Conservation (phyloP, 2,888 invertebrate genomes). For the Drosophila flavopinicola region DNA sequence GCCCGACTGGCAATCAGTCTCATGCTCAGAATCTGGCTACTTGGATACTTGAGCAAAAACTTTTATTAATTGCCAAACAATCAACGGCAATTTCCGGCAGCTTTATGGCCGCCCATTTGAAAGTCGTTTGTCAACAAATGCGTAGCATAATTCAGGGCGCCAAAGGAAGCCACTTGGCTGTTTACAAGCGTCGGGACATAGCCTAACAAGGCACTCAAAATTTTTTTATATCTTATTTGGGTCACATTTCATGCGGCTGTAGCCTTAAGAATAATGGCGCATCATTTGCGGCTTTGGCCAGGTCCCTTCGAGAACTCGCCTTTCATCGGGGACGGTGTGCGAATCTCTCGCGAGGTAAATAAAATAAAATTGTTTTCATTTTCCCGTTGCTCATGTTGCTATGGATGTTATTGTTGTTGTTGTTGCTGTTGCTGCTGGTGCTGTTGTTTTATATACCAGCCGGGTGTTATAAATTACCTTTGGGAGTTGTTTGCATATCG, state of each 20-base stretch:
- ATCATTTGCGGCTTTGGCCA: constrained; percentile 78
- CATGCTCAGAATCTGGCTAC: constrained; percentile 5
- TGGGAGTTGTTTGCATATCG: constrained; percentile 65
- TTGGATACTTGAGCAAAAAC: constrained; percentile 38
- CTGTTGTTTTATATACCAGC: constrained; percentile 43
- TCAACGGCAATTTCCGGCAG: constrained; percentile 71
- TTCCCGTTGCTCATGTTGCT: constrained; percentile 7
- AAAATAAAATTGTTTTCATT: constrained; percentile 79
- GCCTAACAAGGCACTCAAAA: constrained; percentile 73
- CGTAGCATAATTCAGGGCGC: constrained; percentile 63
- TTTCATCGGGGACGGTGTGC: constrained; percentile 34
- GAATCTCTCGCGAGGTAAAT: constrained; percentile 79
- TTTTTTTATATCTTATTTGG: constrained; percentile 79
- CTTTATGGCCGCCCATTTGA: constrained; percentile 71
- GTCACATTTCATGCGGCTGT: constrained; percentile 75
- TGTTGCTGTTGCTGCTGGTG: constrained; percentile 7
- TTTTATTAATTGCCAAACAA: constrained; percentile 77
- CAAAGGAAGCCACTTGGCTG: constrained; percentile 25
- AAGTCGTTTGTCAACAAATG: constrained; percentile 79
- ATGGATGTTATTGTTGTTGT: constrained; percentile 1
- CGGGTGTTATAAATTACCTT: constrained; percentile 65
- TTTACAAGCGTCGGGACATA: constrained; percentile 53
- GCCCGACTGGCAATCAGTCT: background rate
- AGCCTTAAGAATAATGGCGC: constrained; percentile 80
- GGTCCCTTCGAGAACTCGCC: constrained; percentile 34